Percentiles rank a stretch among this genome's conserved stretches.
phyloP scores from a whole-genome alignment of 2,888 invertebrate species.

The Carpatolechia fugitivella region DNA sequence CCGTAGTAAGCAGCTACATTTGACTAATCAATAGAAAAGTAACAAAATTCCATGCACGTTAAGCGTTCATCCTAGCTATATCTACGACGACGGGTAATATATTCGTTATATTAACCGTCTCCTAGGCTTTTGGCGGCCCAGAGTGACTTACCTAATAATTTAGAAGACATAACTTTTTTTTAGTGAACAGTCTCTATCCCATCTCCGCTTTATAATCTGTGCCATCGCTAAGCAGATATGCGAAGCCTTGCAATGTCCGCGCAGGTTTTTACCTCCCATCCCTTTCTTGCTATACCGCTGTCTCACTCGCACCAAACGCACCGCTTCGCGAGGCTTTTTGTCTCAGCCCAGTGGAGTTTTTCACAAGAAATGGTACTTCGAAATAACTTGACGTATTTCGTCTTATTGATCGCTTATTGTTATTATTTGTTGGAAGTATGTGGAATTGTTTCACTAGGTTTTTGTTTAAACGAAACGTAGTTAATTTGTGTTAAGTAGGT shows the following conservation, averaged over 20 bases:
- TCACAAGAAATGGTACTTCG: slow-evolving; percentile 4
- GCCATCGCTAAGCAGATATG: slow-evolving; percentile 53
- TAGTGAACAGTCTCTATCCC: background rate
- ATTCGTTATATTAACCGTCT: no score
- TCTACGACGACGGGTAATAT: no score
- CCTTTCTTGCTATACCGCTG: slow-evolving; percentile 28
- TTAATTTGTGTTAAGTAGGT: background rate
- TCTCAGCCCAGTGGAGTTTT: background rate
- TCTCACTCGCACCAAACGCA: slow-evolving; percentile 57
- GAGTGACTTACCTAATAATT: no score
- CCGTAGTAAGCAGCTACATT: no score
- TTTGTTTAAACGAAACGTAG: background rate
- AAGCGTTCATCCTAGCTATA: no score
- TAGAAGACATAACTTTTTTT: no score
- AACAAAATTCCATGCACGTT: no score
- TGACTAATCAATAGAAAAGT: no score
- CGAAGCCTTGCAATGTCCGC: slow-evolving; percentile 51
- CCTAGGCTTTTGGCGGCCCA: no score
- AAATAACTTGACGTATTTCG: slow-evolving; percentile 1
- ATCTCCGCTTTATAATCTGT: background rate
- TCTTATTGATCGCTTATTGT: slow-evolving; percentile 2
- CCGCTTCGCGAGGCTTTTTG: slow-evolving; percentile 41
- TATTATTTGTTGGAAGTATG: slow-evolving; percentile 1
- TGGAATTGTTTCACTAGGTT: background rate
- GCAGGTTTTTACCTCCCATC: slow-evolving; percentile 53